phyloP scores from a whole-genome alignment of 2,113 vertebrate species.

The Erythrocercus mccallii region DNA sequence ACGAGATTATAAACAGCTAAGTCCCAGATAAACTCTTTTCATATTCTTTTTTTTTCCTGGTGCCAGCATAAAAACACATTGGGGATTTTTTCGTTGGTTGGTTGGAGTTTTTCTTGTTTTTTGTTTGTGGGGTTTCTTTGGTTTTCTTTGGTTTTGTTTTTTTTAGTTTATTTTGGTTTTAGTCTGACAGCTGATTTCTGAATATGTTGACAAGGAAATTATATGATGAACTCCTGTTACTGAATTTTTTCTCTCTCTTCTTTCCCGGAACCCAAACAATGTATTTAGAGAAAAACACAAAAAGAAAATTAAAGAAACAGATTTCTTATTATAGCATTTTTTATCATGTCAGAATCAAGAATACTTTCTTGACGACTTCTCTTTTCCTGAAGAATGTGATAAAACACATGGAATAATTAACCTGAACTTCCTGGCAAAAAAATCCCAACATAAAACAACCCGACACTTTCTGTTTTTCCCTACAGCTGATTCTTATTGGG shows the following conservation, averaged over 20 bases:
- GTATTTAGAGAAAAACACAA: neutral
- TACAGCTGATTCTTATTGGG: neutral
- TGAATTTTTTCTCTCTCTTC: fast-evolving
- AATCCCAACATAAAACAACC: neutral
- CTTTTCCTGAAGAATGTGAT: neutral
- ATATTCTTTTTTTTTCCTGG: neutral
- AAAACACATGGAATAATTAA: neutral
- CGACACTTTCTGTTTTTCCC: neutral
- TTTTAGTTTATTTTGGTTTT: neutral
- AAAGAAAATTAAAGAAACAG: neutral
- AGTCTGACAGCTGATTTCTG: neutral
- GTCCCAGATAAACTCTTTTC: neutral
- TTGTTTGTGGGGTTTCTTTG: no score
- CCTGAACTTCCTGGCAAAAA: neutral
- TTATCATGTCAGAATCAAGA: neutral
- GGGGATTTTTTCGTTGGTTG: fast-evolving
- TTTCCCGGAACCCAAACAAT: neutral
- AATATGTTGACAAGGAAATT: neutral
- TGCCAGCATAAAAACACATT: neutral
- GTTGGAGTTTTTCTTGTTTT: neutral
- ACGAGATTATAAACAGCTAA: neutral
- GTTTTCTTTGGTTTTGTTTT: neutral
- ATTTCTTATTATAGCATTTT: neutral
- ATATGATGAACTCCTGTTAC: neutral
- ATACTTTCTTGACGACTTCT: neutral